Conservation (phyloP, 2,888 invertebrate genomes). For the Drosophila testacea region DNA sequence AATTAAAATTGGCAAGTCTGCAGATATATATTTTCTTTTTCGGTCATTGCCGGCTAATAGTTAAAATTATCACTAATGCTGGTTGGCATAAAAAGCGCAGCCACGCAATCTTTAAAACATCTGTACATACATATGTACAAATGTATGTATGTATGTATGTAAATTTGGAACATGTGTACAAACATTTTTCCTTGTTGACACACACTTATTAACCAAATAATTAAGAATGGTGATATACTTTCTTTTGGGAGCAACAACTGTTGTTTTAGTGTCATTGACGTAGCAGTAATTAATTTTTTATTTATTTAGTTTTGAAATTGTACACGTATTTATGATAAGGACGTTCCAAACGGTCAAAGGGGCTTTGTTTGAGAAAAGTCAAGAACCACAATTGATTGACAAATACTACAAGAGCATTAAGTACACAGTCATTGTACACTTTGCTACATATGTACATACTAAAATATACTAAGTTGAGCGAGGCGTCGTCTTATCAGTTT, state of each 20-base stretch:
- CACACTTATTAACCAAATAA: conserved; percentile 9
- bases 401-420: conserved; percentile 25
- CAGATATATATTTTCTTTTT: conserved; percentile 1
- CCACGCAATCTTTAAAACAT: conserved; percentile 50
- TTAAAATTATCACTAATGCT: not conserved
- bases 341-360: conserved; percentile 35
- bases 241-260: conserved; percentile 17
- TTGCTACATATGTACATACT: not conserved
- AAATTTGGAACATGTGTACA: conserved; percentile 2
- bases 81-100: conserved; percentile 7
- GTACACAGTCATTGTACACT: conserved; percentile 1
- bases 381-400: conserved; percentile 43
- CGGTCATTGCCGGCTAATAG: conserved; percentile 7
- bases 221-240: not conserved
- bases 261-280: conserved; percentile 21
- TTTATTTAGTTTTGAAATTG: conserved; percentile 2
- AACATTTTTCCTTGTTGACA: conserved; percentile 19
- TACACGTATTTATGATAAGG: conserved; percentile 60
- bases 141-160: not conserved
- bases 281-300: conserved; percentile 3
- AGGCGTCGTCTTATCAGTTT: conserved; percentile 26
- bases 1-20: not conserved
- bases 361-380: conserved; percentile 36
- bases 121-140: conserved; percentile 29
- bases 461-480: conserved; percentile 5